phyloP scores from a whole-genome alignment of 2,797 vertebrate species.

The Streptopelia turtur region DNA sequence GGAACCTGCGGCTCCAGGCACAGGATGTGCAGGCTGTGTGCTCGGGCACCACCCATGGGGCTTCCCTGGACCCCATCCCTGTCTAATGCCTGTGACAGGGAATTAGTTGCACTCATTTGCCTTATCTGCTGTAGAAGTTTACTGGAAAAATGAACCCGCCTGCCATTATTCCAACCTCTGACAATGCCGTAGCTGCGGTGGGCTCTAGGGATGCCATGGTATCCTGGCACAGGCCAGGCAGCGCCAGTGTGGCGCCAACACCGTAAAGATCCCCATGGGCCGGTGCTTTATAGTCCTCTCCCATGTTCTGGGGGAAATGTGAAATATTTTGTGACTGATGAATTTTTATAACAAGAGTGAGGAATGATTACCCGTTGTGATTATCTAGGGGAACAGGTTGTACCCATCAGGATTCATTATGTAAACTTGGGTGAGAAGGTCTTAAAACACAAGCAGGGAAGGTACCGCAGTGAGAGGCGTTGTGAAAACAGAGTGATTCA shows the following conservation, averaged over 20 bases:
- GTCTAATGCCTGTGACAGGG: not conserved
- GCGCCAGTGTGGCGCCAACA: fast-evolving
- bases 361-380: not conserved
- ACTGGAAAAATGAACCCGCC: not conserved
- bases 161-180: not conserved
- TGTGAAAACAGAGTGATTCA: conserved; percentile 49
- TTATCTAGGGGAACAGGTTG: conserved; percentile 20
- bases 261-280: not conserved
- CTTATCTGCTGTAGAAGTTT: not conserved
- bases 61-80: not conserved
- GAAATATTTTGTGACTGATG: conserved; percentile 30
- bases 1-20: fast-evolving
- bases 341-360: not conserved
- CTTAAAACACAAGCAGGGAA: conserved; percentile 18
- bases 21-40: fast-evolving
- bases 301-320: not conserved
- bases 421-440: conserved; percentile 57
- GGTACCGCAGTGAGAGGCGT: not conserved
- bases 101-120: not conserved
- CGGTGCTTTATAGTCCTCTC: not conserved
- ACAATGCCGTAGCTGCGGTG: not conserved
- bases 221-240: not conserved
- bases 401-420: conserved; percentile 1
- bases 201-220: not conserved
- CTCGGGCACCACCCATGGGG: not conserved